Evolutionary conservation across 1,140 invertebrate species (phyloP).

Genomic region (Anoplophora glabripennis): DNA sequence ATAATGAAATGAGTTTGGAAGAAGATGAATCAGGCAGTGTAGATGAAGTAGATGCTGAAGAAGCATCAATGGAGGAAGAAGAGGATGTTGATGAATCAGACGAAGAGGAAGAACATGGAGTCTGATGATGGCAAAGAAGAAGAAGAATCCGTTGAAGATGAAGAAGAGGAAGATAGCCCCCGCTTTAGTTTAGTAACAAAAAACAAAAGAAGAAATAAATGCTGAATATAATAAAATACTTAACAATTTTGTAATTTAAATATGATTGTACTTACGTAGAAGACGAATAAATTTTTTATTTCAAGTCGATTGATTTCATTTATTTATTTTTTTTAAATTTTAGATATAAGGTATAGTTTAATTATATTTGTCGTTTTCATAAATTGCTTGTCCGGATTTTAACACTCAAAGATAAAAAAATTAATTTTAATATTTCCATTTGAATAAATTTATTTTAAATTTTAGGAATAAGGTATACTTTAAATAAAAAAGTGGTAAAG

Average conservation of each 20-base stretch:
- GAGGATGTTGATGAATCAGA: constrained; percentile 7
- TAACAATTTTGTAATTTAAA: neutral
- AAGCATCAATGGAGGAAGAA: constrained; percentile 14
- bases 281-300: constrained; percentile 5
- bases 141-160: constrained; percentile 28
- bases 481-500: too few relatives aligned
- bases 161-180: constrained; percentile 24
- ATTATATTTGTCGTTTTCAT: neutral
- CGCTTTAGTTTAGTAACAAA: constrained; percentile 29
- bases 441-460: too few relatives aligned
- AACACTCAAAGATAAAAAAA: too few relatives aligned
- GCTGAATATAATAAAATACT: neutral
- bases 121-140: constrained; percentile 22
- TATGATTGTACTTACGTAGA: neutral
- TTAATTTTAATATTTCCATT: too few relatives aligned
- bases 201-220: constrained; percentile 36
- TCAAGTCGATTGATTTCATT: neutral
- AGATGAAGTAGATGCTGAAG: constrained; percentile 14
- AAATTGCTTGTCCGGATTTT: neutral
- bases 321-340: neutral
- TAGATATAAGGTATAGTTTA: constrained; percentile 2
- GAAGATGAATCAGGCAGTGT: neutral
- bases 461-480: neutral
- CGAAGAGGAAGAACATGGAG: constrained; percentile 19
- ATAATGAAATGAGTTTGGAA: constrained; percentile 11